A percentile compares a stretch with the other conserved stretches of the same genome.
Evolutionary conservation across 1,140 invertebrate genomes (phyloP).

Genomic region (Probaryconus sp.): DNA sequence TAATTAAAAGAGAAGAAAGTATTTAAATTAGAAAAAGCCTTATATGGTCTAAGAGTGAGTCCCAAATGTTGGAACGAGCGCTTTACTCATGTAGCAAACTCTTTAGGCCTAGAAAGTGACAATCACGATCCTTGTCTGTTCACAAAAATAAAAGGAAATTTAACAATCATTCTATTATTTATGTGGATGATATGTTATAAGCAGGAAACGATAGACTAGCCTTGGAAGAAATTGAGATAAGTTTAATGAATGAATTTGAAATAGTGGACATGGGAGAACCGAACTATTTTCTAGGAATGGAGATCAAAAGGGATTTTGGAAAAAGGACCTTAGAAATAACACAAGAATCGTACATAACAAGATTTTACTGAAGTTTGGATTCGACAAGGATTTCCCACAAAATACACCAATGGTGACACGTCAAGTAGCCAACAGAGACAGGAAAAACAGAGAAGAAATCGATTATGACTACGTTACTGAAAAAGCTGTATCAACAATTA

Average conservation of each 20-base stretch:
- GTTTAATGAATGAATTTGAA: constrained; percentile 28
- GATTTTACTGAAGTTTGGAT: constrained; percentile 15
- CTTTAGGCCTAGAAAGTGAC: background rate
- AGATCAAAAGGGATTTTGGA: constrained; percentile 2
- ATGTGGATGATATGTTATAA: constrained; percentile 1
- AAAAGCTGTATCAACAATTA: no score
- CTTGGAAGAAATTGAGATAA: constrained; percentile 15
- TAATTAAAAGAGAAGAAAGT: no score
- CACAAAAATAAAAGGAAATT: background rate
- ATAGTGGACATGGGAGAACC: constrained; percentile 41
- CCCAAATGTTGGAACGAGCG: constrained; percentile 61
- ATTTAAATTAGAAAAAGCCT: constrained; percentile 56
- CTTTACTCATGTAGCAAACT: constrained; percentile 16
- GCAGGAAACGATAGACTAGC: constrained; percentile 4
- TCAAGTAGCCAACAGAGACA: constrained; percentile 35
- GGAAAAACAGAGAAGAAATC: constrained; percentile 19
- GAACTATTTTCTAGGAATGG: constrained; percentile 23
- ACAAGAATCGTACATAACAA: constrained; percentile 6
- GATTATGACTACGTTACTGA: no score
- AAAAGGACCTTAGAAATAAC: background rate
- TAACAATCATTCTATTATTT: background rate
- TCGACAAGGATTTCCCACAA: constrained; percentile 32
- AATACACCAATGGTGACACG: no score
- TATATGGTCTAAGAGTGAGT: constrained; percentile 67
- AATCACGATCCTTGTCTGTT: constrained; percentile 24